phyloP scores from a whole-genome alignment of 2,113 vertebrate genomes.

The Laterallus jamaicensis region DNA sequence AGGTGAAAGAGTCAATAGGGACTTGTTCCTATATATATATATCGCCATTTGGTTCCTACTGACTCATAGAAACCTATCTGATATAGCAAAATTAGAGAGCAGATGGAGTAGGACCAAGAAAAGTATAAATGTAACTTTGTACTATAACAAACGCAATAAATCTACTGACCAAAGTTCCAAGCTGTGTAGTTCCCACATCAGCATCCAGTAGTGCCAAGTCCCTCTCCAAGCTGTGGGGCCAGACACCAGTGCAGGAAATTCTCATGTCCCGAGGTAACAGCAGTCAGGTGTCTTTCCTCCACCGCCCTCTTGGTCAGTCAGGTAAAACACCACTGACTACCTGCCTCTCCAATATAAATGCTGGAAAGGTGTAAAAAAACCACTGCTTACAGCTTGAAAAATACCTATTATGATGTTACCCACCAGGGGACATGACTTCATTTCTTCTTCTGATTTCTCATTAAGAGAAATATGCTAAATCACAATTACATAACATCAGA shows the following conservation, averaged over 20 bases:
- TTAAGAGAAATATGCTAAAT: neutral
- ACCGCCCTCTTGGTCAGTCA: neutral
- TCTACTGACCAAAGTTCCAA: neutral
- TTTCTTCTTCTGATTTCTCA: neutral
- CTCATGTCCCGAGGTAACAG: neutral
- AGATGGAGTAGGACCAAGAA: neutral
- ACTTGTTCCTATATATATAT: neutral
- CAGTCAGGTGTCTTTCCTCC: neutral
- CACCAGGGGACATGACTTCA: slow-evolving; percentile 16
- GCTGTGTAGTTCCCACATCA: neutral
- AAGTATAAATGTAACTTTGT: neutral
- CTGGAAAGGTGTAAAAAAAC: neutral
- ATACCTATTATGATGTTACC: neutral
- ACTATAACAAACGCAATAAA: neutral
- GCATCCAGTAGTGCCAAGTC: neutral
- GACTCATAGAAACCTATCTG: neutral
- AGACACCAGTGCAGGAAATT: neutral
- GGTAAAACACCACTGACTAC: neutral
- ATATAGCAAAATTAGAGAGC: neutral
- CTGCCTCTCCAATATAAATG: neutral
- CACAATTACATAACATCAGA: neutral
- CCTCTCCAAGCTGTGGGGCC: neutral
- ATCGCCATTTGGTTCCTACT: neutral
- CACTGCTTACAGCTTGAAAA: neutral
- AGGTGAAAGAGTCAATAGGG: neutral